Evolutionary conservation across 2,113 vertebrate species (phyloP), one percentile per base, ranked within the genome.

Genomic region (Xyliphius kryptos): DNA sequence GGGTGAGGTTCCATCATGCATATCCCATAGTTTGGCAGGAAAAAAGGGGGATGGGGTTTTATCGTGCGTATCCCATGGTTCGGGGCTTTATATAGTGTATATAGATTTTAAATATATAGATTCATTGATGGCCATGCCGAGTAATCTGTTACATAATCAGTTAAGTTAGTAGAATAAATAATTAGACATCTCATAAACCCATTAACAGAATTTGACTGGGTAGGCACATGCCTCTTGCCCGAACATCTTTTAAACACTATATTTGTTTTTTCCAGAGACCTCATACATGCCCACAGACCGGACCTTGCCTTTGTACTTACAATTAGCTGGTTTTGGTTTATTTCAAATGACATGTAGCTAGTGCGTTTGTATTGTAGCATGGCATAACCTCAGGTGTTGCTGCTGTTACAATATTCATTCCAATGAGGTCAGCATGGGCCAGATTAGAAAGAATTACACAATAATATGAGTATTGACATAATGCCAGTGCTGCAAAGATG

Each of bases 381-480:
- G 36, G 12, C 15, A 17, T 59, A 47, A 26, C 48, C 65, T 60
- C 38, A 51, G 48, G 49, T 19, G 15, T 13, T 16, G 12, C 9
- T 4, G 8, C 13, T 6, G 17, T 40, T 17, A 38, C 17, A 10
- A 44, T 21, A 52, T 67, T 15, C 52, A 11, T 11, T 52, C 20
- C 3, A 43, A 2, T 19, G 15, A 43, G 56, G 21, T 59, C 22
- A 46, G 56, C 10, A 26, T 47, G 17, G 48, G 43, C 47, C 55
- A 66, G 46, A 17, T 17, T 36, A 58, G 36, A n/a, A 19, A 22
- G 9, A 41, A 55, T 32, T 48, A 56, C 50, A 19, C 5, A 52
- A 62, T 70, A 56, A 64, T 57, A 49, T 7, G 21, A 43, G 22
- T 48, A 60, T 58, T 61, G 67, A 70, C 56, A 57, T 60, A 63